phyloP scores from a whole-genome alignment of 2,888 invertebrate species.

The Phalangium opilio region DNA sequence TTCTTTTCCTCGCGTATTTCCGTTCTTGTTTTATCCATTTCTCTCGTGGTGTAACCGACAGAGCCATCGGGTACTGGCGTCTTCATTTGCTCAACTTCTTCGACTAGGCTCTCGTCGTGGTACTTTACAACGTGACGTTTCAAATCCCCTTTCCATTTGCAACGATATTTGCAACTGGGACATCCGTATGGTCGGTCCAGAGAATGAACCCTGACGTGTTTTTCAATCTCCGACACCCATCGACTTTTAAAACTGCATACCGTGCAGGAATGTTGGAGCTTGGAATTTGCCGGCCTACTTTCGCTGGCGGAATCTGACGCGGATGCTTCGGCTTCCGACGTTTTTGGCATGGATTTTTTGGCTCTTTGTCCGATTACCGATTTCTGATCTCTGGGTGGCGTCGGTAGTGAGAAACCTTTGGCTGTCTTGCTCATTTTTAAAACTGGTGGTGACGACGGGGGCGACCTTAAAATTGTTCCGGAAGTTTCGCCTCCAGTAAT shows the following conservation, averaged over 20 bases:
- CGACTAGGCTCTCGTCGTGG: conserved; percentile 15
- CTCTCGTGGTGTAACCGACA: background rate
- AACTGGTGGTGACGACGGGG: background rate
- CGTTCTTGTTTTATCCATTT: background rate
- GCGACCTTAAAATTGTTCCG: background rate
- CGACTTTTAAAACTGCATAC: conserved; percentile 18
- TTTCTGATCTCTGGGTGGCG: too few species aligned
- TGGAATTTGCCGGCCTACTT: conserved; percentile 2
- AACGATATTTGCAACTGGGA: conserved; percentile 18
- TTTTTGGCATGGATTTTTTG: background rate
- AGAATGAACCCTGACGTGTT: conserved; percentile 19
- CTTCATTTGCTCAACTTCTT: background rate
- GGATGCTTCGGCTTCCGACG: background rate
- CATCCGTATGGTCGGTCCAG: conserved; percentile 20
- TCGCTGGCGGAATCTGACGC: conserved; percentile 3
- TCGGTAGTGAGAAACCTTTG: too few species aligned
- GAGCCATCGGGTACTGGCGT: background rate
- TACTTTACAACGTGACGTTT: conserved; percentile 20
- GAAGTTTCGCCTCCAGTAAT: conserved; percentile 6
- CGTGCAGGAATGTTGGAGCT: conserved; percentile 11
- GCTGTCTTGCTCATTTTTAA: conserved; percentile 1
- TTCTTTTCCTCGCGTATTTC: conserved; percentile 5
- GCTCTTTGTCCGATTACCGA: too few species aligned
- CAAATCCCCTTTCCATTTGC: conserved; percentile 21
- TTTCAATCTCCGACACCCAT: conserved; percentile 20